A percentile compares a stretch with the other conserved stretches of the same genome.
Conservation (phyloP, 2,888 invertebrate genomes). For the Digitonthophagus gazella region DNA sequence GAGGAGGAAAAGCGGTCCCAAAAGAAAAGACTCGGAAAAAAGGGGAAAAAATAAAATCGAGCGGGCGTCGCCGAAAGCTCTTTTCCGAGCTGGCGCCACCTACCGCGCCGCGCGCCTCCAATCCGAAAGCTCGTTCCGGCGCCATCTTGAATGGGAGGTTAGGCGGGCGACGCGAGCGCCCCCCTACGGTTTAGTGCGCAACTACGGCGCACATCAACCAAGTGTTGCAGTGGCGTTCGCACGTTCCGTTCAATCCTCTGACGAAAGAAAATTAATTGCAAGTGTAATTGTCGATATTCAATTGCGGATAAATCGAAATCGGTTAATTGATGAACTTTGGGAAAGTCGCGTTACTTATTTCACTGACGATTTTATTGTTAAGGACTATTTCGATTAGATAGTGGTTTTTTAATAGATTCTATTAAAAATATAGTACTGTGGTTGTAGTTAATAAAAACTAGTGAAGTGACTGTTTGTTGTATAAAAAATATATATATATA, state of each 20-base stretch:
- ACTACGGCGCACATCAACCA: conserved; percentile 39
- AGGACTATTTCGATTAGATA: not conserved
- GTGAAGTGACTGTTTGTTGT: no score
- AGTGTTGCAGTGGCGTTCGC: conserved; percentile 36
- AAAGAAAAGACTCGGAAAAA: conserved; percentile 11
- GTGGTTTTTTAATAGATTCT: not conserved
- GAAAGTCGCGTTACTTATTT: no score
- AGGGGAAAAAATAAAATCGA: conserved; percentile 2
- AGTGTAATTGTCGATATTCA: not conserved
- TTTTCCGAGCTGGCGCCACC: conserved; percentile 34
- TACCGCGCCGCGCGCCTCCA: conserved; percentile 37
- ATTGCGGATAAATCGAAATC: not conserved
- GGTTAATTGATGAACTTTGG: conserved; percentile 4
- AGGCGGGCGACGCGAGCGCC: conserved; percentile 32
- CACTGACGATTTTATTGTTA: no score
- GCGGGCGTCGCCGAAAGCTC: conserved; percentile 18
- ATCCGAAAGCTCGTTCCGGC: conserved; percentile 33
- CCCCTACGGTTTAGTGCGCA: conserved; percentile 19
- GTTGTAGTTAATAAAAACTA: no score
- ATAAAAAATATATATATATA: no score
- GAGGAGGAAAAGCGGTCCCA: conserved; percentile 5
- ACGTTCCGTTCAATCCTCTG: conserved; percentile 36
- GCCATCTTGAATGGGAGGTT: conserved; percentile 45
- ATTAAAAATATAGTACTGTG: no score
- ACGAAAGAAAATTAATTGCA: conserved; percentile 38